Conservation (phyloP, 1,140 invertebrate genomes). For the Triops cancriformis region DNA sequence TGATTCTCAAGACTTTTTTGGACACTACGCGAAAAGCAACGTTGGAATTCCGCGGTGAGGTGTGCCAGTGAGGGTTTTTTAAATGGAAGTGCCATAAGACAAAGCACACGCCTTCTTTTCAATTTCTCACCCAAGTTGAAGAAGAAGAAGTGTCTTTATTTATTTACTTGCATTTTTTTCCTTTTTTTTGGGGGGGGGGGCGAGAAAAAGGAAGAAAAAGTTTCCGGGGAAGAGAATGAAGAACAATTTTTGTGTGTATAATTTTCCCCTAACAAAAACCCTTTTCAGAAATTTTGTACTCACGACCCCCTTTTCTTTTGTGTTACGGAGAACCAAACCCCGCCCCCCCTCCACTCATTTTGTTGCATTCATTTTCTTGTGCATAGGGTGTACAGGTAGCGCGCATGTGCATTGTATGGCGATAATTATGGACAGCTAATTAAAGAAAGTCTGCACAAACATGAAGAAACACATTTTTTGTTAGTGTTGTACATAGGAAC, state of each 20-base stretch:
- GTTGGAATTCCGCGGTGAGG: not conserved
- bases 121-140: not conserved
- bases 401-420: not conserved
- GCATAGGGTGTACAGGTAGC: conserved; percentile 12
- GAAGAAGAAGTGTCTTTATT: not conserved
- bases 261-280: too few relatives aligned
- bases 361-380: conserved; percentile 1
- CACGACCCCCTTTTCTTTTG: not conserved
- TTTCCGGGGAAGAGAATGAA: not conserved
- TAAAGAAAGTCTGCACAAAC: not conserved
- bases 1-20: too few relatives aligned
- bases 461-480: not conserved
- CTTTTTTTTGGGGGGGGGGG: not conserved
- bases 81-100: not conserved
- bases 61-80: not conserved
- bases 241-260: not conserved
- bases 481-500: not conserved
- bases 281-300: not conserved
- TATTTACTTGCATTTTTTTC: too few relatives aligned
- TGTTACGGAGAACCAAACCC: not conserved
- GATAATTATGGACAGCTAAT: not conserved
- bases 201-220: not conserved
- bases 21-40: too few relatives aligned
- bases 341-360: not conserved
- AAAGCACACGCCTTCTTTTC: not conserved